A percentile compares a stretch with the other conserved stretches of the same genome.
Evolutionary conservation across 1,140 invertebrate genomes (phyloP).

Genomic region (Drosophila nasuta): DNA sequence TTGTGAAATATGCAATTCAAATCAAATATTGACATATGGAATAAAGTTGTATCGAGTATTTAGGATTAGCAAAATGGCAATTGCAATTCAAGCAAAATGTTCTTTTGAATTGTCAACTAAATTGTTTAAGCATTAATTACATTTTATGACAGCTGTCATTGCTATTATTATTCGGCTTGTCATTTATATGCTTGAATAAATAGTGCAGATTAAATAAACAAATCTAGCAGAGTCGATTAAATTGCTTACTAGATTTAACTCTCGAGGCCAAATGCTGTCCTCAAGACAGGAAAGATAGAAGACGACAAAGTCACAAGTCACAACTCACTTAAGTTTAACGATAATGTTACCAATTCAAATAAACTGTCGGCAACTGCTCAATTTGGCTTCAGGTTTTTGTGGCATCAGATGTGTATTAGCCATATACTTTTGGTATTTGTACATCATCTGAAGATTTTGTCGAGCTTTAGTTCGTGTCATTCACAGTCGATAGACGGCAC

Average conservation of each 20-base stretch:
- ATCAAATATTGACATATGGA: background rate
- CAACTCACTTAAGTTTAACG: constrained; percentile 47
- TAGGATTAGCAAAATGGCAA: no score
- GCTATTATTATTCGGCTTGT: no score
- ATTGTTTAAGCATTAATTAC: no score
- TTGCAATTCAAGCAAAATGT: no score
- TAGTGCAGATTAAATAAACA: background rate
- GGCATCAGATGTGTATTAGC: constrained; percentile 1
- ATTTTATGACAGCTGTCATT: background rate
- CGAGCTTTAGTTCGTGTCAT: constrained; percentile 28
- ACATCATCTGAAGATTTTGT: constrained; percentile 30
- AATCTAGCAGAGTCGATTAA: constrained; percentile 6
- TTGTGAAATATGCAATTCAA: background rate
- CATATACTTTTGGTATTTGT: constrained; percentile 23
- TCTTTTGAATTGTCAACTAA: no score
- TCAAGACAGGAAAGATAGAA: background rate
- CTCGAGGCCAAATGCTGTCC: constrained; percentile 4
- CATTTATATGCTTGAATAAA: background rate
- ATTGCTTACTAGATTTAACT: constrained; percentile 15
- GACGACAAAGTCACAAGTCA: constrained; percentile 1
- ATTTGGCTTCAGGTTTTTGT: constrained; percentile 30
- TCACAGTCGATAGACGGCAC: constrained; percentile 42
- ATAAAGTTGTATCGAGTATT: background rate
- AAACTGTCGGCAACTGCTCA: constrained; percentile 41
- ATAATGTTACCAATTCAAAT: constrained; percentile 47